phyloP scores from a whole-genome alignment of 2,888 invertebrate species.

The Yponomeuta sedellus region DNA sequence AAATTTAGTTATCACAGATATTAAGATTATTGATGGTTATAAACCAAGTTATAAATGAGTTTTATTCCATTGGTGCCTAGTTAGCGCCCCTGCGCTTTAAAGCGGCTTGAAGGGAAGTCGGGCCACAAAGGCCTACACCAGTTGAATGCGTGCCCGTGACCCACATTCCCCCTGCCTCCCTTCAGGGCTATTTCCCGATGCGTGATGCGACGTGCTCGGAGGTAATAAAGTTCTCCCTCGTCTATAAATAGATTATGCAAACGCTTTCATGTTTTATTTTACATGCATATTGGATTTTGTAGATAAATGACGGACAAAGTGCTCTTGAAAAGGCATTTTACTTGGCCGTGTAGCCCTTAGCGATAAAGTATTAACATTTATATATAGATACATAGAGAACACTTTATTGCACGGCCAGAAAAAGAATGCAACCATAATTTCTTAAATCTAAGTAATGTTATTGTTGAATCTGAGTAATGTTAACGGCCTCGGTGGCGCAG shows the following conservation, averaged over 20 bases:
- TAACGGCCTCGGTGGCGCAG: no score
- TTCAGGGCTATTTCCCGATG: constrained; percentile 1
- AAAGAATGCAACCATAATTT: no score
- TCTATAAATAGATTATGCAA: constrained; percentile 34
- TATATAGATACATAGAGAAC: no score
- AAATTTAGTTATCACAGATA: no score
- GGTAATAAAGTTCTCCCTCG: constrained; percentile 7
- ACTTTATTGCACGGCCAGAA: no score
- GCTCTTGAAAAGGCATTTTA: constrained; percentile 5
- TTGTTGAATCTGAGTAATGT: no score
- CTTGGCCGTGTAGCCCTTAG: no score
- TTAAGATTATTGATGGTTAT: no score
- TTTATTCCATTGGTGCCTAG: no score
- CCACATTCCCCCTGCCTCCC: constrained; percentile 30
- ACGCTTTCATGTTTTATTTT: constrained; percentile 35
- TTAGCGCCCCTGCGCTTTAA: background rate
- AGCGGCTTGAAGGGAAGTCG: constrained; percentile 26
- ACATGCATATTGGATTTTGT: constrained; percentile 32
- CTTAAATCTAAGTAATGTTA: no score
- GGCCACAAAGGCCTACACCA: constrained; percentile 28
- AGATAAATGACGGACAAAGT: constrained; percentile 17
- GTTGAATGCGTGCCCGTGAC: constrained; percentile 59
- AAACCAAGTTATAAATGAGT: no score
- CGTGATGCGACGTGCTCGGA: background rate
- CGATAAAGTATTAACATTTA: no score